Percentiles rank a stretch among this genome's conserved stretches.
Conservation (phyloP, 2,888 invertebrate genomes). For the Pyrocoelia pectoralis region DNA sequence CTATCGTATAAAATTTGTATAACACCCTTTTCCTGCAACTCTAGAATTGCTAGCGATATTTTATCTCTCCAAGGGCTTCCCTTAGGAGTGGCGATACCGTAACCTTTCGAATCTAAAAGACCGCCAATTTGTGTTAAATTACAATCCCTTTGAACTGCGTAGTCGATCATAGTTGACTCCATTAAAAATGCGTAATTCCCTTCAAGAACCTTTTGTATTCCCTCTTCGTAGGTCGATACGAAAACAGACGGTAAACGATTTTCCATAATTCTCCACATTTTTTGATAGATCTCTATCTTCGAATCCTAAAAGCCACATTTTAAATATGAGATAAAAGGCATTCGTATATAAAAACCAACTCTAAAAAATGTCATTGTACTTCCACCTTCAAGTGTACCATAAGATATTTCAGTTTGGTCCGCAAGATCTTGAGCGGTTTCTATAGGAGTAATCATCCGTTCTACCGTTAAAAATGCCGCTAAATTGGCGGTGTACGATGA, state of each 20-base stretch:
- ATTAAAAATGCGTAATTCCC: slow-evolving; percentile 97
- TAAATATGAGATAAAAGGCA: background rate
- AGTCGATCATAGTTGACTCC: slow-evolving; percentile 98
- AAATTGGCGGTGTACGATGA: slow-evolving; percentile 98
- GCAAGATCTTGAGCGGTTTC: slow-evolving; percentile 96
- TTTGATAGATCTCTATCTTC: slow-evolving; percentile 88
- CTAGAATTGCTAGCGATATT: slow-evolving; percentile 92
- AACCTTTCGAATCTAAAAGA: slow-evolving; percentile 81
- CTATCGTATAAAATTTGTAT: slow-evolving; percentile 94
- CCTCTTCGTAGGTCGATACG: slow-evolving; percentile 90
- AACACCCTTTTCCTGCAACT: slow-evolving; percentile 93
- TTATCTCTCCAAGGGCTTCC: slow-evolving; percentile 97
- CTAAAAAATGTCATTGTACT: slow-evolving; percentile 98
- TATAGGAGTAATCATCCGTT: slow-evolving; percentile 94
- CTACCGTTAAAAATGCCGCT: slow-evolving; percentile 97
- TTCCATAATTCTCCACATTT: slow-evolving; percentile 97
- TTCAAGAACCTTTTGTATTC: slow-evolving; percentile 83
- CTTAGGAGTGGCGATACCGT: slow-evolving; percentile 96
- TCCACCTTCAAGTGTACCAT: slow-evolving; percentile 93
- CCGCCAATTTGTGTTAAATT: slow-evolving; percentile 98
- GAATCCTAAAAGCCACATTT: slow-evolving; percentile 70
- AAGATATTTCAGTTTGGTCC: slow-evolving; percentile 90
- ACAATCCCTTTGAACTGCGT: slow-evolving; percentile 93
- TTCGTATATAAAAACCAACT: slow-evolving; percentile 62
- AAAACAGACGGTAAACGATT: slow-evolving; percentile 80